phyloP scores from a whole-genome alignment of 1,140 invertebrate species.

The Dryas iulia region DNA sequence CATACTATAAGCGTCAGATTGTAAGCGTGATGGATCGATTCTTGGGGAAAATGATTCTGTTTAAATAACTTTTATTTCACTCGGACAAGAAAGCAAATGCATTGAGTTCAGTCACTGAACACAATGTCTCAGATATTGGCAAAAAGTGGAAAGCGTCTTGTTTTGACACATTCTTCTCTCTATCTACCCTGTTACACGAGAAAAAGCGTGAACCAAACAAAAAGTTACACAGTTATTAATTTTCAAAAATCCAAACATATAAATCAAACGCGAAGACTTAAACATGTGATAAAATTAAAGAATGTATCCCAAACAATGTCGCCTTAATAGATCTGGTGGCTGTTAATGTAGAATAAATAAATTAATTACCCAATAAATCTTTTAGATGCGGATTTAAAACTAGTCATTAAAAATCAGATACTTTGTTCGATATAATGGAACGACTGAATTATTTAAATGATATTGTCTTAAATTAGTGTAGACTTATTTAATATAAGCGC shows the following conservation, averaged over 20 bases:
- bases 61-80: no score
- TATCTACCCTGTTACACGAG: no score
- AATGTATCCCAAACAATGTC: slow-evolving; percentile 33
- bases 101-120: no score
- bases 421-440: slow-evolving; percentile 33
- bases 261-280: slow-evolving; percentile 13
- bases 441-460: slow-evolving; percentile 33
- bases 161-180: no score
- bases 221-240: neutral
- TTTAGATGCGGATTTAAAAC: slow-evolving; percentile 37
- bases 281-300: slow-evolving; percentile 30
- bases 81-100: no score
- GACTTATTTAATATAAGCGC: neutral
- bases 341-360: slow-evolving; percentile 50
- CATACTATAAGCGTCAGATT: no score
- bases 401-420: slow-evolving; percentile 34
- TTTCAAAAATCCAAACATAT: neutral
- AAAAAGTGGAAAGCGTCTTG: no score
- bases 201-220: no score
- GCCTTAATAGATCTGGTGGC: slow-evolving; percentile 30
- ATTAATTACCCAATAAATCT: slow-evolving; percentile 53
- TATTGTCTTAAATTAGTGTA: slow-evolving; percentile 32
- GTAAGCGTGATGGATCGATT: no score
- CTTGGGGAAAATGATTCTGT: no score
- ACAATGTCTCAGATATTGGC: no score